Base-by-base conservation (phyloP, 2,797 vertebrate species). In the Crocidura indochinensis region DNA sequence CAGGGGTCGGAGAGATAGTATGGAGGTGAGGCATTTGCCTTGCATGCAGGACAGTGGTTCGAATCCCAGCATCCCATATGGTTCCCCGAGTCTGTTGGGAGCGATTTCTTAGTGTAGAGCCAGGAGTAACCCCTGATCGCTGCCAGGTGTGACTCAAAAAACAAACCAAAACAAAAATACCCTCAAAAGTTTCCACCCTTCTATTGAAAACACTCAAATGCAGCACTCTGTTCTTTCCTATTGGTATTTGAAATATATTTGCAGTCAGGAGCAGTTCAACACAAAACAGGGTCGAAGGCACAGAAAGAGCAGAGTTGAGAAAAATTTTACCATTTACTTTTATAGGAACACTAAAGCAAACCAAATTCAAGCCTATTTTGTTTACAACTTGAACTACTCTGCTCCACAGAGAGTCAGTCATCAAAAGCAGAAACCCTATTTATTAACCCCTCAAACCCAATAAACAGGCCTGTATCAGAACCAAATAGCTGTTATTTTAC, bases 231-330 rank as follows among this genome's bases (percentile, higher is more conserved):
- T 87, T 84, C 72, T 83, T 75, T 83, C 71, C 74, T 87, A 44
- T 84, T 91, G 71, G 22, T 82, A 81, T 85, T 64, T 92, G 64
- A 83, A 89, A 73, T 74, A 85, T 46, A 76, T 75, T 64, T 82
- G 78, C 72, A 94, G 44, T 87, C 62, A 95, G 79, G 76, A 82
- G 83, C 76, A 83, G 38, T 80, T 88, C 56, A 78, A 91, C 74
- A 87, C 6, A 31, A 67, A 83, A 73, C 64, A 67, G 24, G 90
- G 73, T 68, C 84, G 73, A 95, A 92, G 90, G 96, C 94, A 92
- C 94, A 93, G 49, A 87, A 62, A 67, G 62, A 86, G 53, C 11
- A 62, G 62, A 44, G 60, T 6, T 89, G 62, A 49, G 31, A 86
- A 83, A 38, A 74, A 83, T 20, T 68, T 67, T 72, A 80, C 73